Conservation (phyloP, 2,797 vertebrate genomes). For the Antrozous pallidus region DNA sequence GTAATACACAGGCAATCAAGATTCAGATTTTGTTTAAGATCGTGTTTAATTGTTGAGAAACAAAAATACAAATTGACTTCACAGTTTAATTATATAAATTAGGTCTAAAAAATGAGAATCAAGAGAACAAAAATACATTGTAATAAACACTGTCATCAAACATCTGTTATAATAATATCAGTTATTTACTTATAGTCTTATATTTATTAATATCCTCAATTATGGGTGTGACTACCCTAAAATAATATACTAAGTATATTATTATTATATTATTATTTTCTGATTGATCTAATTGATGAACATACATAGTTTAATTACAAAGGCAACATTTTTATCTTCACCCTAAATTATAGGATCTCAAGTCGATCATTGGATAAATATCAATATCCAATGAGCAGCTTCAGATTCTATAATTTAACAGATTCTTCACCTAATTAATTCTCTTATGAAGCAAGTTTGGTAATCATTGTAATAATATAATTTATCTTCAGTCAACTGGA, state of each 20-base stretch:
- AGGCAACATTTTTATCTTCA: background rate
- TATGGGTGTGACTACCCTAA: background rate
- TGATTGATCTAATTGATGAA: background rate
- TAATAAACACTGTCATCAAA: background rate
- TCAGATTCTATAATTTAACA: background rate
- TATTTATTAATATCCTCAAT: background rate
- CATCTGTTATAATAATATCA: background rate
- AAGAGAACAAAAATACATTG: background rate
- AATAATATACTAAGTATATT: background rate
- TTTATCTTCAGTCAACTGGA: background rate
- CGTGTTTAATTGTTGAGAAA: background rate
- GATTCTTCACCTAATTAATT: background rate
- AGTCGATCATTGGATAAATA: background rate
- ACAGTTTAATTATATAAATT: background rate
- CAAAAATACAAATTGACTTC: background rate
- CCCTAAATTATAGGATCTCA: background rate
- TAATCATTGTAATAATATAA: background rate
- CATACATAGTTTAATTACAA: background rate
- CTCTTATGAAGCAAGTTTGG: background rate
- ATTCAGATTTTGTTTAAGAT: background rate
- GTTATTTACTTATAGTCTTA: background rate
- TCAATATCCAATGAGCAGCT: background rate
- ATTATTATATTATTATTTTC: background rate
- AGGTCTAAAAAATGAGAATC: background rate
- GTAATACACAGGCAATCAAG: background rate